Base-by-base conservation (phyloP, 2,888 invertebrate genomes). In the Liodrosophila aerea region DNA sequence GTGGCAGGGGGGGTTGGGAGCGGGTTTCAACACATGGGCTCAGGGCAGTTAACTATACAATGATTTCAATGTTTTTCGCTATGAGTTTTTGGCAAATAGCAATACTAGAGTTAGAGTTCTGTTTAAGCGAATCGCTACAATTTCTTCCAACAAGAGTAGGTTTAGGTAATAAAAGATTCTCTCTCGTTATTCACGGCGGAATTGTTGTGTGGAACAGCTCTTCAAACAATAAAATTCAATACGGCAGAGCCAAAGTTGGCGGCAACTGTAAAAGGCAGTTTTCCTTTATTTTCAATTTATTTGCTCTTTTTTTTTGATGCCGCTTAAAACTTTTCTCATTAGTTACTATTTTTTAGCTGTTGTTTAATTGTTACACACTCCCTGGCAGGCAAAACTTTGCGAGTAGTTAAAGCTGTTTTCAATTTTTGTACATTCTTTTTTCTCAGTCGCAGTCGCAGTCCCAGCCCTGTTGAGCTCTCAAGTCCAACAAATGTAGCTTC, bases 261-360 rank as follows among this genome's bases (percentile, higher is more conserved):
- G 4, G 13, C 31, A 39, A 11, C 40, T 54, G 39, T 47, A 47
- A 58, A 63, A 59, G 68, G 58, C 40, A 62, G 31, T 69, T 70
- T 66, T 60, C 49, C 62, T 68, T 68, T 61, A 47, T 67, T 61
- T 47, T 36, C 15, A 30, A 18, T 46, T 54, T n/a, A n/a, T n/a
- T n/a, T n/a, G n/a, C n/a, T n/a, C n/a, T 44, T 29, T 16, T 22
- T 66, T 71, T 76, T 72, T 72, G 69, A 64, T 67, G 65, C 61
- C 60, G 22, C 22, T 30, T 45, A 51, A 70, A 80, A 80, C 80
- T 80, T 80, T 80, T 80, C 80, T 85, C 80, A 80, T 80, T 80
- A 85, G 80, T 80, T 64, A 80, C 80, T 85, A 82, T 77, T 85
- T 81, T 82, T 76, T 71, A 82, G 76, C 83, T 64, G 61, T 56